Conservation (phyloP, 92 coral and sea anemone species). For the Palythoa grandiflora region DNA sequence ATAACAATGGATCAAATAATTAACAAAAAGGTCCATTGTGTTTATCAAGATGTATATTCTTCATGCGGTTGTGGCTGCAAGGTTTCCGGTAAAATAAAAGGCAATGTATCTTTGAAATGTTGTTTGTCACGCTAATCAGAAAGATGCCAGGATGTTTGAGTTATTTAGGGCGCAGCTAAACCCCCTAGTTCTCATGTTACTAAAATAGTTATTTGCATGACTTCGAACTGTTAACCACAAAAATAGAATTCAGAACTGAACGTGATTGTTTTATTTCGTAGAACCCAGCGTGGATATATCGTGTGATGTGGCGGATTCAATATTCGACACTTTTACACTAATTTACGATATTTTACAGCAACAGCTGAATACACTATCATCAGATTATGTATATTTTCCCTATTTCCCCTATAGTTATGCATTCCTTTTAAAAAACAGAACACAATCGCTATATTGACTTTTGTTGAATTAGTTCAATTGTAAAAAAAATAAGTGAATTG, state of each 20-base stretch:
- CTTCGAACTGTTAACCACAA: not conserved
- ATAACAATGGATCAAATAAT: not conserved
- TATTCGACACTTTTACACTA: too few relatives aligned
- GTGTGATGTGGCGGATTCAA: not conserved
- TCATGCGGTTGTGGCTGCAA: not conserved
- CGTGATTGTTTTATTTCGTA: too few relatives aligned
- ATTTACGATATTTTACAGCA: too few relatives aligned
- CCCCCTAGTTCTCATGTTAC: conserved; percentile 1
- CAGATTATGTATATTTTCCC: not conserved
- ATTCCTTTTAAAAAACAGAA: not conserved
- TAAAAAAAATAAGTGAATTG: too few relatives aligned
- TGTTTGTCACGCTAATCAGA: not conserved
- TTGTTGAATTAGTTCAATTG: too few relatives aligned
- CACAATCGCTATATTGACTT: not conserved
- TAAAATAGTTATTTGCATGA: not conserved
- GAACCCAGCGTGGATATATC: not conserved
- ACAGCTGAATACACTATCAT: not conserved
- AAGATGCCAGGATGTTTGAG: not conserved
- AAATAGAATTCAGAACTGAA: not conserved
- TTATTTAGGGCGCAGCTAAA: not conserved
- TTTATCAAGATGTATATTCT: not conserved
- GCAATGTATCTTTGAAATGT: not conserved
- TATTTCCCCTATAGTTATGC: not conserved
- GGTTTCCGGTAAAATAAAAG: not conserved
- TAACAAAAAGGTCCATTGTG: not conserved